Evolutionary conservation across 2,888 invertebrate genomes (phyloP), one percentile per base, ranked within the genome.

Genomic region (Orchesella flavescens): DNA sequence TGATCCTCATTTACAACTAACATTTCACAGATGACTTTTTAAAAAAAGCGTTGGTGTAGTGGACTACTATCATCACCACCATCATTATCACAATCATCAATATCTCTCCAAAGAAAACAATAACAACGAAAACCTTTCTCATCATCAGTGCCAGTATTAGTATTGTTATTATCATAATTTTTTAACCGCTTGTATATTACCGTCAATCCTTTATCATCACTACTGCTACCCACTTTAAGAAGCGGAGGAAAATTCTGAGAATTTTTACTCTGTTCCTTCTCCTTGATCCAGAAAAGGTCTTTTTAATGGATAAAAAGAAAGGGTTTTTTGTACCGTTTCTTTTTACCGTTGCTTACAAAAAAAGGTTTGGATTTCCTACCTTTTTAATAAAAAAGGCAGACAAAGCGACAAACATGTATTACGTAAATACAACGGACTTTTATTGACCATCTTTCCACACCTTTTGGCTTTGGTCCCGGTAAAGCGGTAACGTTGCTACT

Each of bases 11-110:
- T 65, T 65, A 13, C 34, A 53, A 24, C 49, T 21, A 81, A 82
- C 82, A 76, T 82, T 82, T 71, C 49, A 82, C 75, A 82, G 82
- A 81, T 81, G 81, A 81, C 81, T 81, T 13, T n/a, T n/a, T n/a
- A n/a, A 24, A 71, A 46, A 59, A 43, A 66, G 46, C 17, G 15
- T n/a, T n/a, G n/a, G n/a, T n/a, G n/a, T 13, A 65, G 17, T 23
- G 23, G 13, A 34, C 34, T 46, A 65, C 44, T 46, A 49, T 44
- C 61, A 61, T 24, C 71, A 59, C 44, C 63, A 72, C n/a, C 57
- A 24, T 10, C 21, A 46, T n/a, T 34, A 19, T 34, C 34, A 59
- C 34, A 21, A 69, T 57, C 73, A 63, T 74, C 23, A 59, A 19
- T 68, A n/a, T 68, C 59, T 75, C 61, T 57, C 69, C 71, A 74